phyloP scores from a whole-genome alignment of 2,888 invertebrate genomes.

The Latrodectus elegans region DNA sequence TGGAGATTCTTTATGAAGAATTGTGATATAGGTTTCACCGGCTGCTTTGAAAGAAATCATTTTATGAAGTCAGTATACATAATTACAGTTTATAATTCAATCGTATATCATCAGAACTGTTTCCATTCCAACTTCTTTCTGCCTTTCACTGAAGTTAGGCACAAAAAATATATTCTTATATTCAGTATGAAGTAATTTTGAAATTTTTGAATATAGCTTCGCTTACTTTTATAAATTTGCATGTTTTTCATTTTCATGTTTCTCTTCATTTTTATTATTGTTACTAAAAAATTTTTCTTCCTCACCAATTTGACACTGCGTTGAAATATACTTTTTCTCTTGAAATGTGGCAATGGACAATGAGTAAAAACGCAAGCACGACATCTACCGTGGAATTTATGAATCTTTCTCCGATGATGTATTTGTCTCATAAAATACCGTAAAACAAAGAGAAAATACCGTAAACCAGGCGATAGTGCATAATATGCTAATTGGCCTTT shows the following conservation, averaged over 20 bases:
- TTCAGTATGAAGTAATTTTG: too few relatives aligned
- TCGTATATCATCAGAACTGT: too few relatives aligned
- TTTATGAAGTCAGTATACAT: too few relatives aligned
- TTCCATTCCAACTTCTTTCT: too few relatives aligned
- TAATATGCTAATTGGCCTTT: constrained; percentile 46
- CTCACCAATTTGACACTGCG: constrained; percentile 4
- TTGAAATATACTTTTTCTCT: constrained; percentile 13
- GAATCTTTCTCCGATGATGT: constrained; percentile 21
- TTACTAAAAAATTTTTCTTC: constrained; percentile 16
- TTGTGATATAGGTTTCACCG: too few relatives aligned
- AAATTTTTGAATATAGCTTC: constrained; percentile 18
- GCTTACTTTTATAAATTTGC: background rate
- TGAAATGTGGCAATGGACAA: constrained; percentile 42
- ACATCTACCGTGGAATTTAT: constrained; percentile 47
- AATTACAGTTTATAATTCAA: too few relatives aligned
- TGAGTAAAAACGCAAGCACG: constrained; percentile 25
- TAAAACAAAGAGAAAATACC: constrained; percentile 47
- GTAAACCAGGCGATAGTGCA: constrained; percentile 16
- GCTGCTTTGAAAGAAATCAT: too few relatives aligned
- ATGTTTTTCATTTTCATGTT: background rate
- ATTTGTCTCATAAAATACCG: constrained; percentile 31
- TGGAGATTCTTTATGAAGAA: too few relatives aligned
- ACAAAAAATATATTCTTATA: too few relatives aligned
- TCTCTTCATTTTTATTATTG: constrained; percentile 4
- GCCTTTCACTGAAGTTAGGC: too few relatives aligned